A percentile compares a stretch with the other conserved stretches of the same genome.
These are phyloP conservation scores for Chrosomus eos DNA, from an alignment of 2,797 vertebrate genomes.

Conservation along the genomic window DNA sequence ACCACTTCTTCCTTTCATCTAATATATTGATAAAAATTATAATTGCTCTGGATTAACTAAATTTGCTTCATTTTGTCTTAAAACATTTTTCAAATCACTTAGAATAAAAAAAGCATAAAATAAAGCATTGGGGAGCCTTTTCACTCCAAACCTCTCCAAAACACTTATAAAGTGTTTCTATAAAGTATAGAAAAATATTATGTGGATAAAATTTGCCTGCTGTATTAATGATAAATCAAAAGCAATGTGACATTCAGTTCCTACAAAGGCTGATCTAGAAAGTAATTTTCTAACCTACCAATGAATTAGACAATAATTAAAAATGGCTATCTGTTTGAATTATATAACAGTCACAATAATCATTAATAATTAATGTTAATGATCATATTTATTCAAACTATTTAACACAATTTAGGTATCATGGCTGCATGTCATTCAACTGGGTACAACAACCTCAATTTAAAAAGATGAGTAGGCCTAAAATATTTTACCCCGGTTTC, in stretches of 20 bases:
- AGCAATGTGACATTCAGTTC: background rate
- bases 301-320: background rate
- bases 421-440: background rate
- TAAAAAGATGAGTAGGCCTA: background rate
- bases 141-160: background rate
- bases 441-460: background rate
- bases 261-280: background rate
- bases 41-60: background rate
- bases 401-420: background rate
- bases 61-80: background rate
- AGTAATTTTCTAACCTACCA: background rate
- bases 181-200: background rate
- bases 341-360: too few relatives aligned
- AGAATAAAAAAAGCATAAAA: too few relatives aligned
- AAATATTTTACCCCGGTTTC: background rate
- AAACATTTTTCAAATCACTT: background rate
- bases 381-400: background rate
- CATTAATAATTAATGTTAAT: background rate
- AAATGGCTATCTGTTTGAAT: background rate
- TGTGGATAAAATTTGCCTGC: background rate
- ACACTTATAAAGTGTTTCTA: background rate
- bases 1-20: background rate
- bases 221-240: background rate
- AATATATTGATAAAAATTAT: background rate
- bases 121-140: background rate